Conservation (phyloP, 2,113 vertebrate genomes). For the Phainopepla nitens region DNA sequence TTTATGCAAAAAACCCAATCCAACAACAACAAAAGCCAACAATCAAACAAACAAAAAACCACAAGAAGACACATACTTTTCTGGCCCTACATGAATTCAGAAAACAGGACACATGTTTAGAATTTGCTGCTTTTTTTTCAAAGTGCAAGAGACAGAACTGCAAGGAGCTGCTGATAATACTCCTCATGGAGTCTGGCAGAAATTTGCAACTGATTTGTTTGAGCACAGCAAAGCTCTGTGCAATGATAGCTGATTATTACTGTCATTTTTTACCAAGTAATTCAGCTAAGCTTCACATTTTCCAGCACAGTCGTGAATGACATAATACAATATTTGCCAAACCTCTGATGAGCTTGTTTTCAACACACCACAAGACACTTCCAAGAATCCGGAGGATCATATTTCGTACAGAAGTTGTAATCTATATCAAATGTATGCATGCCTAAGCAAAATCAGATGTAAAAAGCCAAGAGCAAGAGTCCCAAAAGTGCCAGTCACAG, state of each 20-base stretch:
- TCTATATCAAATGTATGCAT: not conserved
- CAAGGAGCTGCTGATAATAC: not conserved
- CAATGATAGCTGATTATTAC: not conserved
- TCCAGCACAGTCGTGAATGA: not conserved
- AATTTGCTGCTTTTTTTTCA: not conserved
- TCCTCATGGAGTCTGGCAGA: not conserved
- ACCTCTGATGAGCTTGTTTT: not conserved
- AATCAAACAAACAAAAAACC: not conserved
- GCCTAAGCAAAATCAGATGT: not conserved
- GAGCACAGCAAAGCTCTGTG: not conserved
- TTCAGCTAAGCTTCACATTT: conserved; percentile 16
- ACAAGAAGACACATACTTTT: not conserved
- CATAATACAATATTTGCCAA: not conserved
- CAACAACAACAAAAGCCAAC: not conserved
- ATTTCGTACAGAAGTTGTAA: not conserved
- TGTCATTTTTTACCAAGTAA: conserved; percentile 1
- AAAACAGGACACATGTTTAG: not conserved
- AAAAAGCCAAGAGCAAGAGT: not conserved
- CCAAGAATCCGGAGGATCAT: not conserved
- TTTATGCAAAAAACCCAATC: not conserved
- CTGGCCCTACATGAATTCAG: not conserved
- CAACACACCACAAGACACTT: not conserved
- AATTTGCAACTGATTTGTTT: not conserved
- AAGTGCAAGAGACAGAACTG: not conserved
- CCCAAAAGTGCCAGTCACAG: not conserved